phyloP scores from a whole-genome alignment of 2,113 vertebrate genomes.

The Sinosuthora webbiana region DNA sequence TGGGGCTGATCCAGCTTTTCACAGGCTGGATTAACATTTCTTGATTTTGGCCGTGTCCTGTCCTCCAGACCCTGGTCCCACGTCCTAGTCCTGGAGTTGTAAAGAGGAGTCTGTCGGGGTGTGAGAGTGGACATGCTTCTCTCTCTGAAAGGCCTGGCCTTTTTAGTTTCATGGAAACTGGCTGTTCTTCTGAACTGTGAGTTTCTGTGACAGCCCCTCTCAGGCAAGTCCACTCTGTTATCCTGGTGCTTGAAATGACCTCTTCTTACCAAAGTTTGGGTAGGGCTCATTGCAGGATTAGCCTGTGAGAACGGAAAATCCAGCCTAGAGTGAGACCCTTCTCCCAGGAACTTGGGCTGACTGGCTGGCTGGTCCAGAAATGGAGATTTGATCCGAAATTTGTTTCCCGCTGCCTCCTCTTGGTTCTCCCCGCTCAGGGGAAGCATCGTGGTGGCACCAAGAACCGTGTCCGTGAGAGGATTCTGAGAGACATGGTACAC shows the following conservation, averaged over 20 bases:
- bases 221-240: constrained; percentile 81
- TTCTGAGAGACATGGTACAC: constrained; percentile 94
- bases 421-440: constrained; percentile 65
- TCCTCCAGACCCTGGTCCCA: constrained; percentile 78
- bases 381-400: constrained; percentile 79
- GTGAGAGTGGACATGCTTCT: constrained; percentile 87
- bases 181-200: constrained; percentile 87
- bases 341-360: constrained; percentile 25
- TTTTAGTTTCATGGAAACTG: constrained; percentile 89
- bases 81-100: constrained; percentile 70
- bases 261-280: constrained; percentile 69
- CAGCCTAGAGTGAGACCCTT: constrained; percentile 73
- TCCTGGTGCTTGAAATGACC: constrained; percentile 75
- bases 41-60: constrained; percentile 61
- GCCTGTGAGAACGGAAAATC: constrained; percentile 60
- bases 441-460: constrained; percentile 74
- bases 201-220: constrained; percentile 76
- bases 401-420: constrained; percentile 69
- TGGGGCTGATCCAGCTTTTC: constrained; percentile 61
- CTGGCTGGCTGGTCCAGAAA: constrained; percentile 72
- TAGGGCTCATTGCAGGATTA: constrained; percentile 55
- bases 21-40: not conserved
- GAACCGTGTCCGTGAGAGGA: constrained; percentile 84
- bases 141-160: constrained; percentile 85
- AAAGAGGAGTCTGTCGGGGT: constrained; percentile 77